Base-by-base conservation (phyloP, 2,888 invertebrate species). In the Callinectes sapidus region DNA sequence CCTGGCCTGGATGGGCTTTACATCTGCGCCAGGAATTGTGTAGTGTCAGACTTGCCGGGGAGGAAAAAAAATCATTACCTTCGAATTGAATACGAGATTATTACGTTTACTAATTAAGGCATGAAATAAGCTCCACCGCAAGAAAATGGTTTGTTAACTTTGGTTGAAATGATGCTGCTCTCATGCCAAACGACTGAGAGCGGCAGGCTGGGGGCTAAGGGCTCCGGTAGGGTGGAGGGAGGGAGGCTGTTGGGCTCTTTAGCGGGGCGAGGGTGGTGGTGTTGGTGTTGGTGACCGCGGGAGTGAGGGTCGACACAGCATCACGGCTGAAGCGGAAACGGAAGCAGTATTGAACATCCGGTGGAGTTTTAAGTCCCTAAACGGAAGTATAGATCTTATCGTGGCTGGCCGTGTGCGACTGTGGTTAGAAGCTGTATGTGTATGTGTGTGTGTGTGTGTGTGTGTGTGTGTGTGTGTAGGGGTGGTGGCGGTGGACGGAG, bases 401-500 rank as follows among this genome's bases (percentile, higher is more conserved):
- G 35, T 81, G 81, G 35, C 81, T 81, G 81, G 81, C 81, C 16
- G 81, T 81, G 81, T 81, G 81, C 81, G 81, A 32, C 81, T 81
- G 81, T 81, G 81, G 81, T 81, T 35, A 35, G 13, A 10, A 81
- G 35, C 35, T 18, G 35, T 32, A 13, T 89, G 23, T 23, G 77
- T 77, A 32, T 77, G 77, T n/a, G 81, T 6, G 23, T 81, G 81
- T 81, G 81, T 35, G 32, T 81, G 14, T 71, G 48, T 48, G n/a
- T n/a, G 48, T 66, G 61, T 89, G 61, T 89, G 32, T 89, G 35
- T 89, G 6, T 2, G 61, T 2, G 18, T 61, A 6, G 61, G 2
- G 35, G 81, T 8, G 81, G 81, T 14, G 71, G 28, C 14, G 81
- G 81, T 32, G 81, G 23, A 2, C 16, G 81, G 16, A 81, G 35